These are phyloP conservation scores for Leptura quadrifasciata DNA, from an alignment of 2,888 invertebrate genomes.

Conservation along the genomic window DNA sequence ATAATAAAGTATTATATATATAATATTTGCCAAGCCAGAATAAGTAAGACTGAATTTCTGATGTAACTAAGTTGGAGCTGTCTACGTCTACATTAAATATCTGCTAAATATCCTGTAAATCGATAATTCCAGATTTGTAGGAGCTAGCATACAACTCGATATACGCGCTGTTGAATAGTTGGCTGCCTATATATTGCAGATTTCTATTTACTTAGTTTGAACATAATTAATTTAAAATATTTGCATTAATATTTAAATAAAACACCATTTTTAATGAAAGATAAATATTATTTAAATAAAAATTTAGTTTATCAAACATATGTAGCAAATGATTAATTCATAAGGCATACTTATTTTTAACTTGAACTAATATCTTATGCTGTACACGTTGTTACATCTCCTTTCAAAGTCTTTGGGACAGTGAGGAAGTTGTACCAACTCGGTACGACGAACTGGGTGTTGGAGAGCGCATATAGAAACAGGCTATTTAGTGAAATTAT, in stretches of 20 bases:
- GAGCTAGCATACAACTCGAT: not conserved
- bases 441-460: constrained; percentile 32
- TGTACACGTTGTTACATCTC: constrained; percentile 18
- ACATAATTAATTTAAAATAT: not conserved
- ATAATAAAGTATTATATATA: too few relatives aligned
- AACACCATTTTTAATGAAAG: constrained; percentile 3
- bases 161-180: not conserved
- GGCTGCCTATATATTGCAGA: not conserved
- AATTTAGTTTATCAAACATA: not conserved
- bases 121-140: too few relatives aligned
- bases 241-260: constrained; percentile 15
- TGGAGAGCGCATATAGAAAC: constrained; percentile 8
- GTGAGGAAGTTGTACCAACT: constrained; percentile 30
- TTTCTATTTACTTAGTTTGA: too few relatives aligned
- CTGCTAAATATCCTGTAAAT: too few relatives aligned
- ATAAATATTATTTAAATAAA: not conserved
- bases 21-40: too few relatives aligned
- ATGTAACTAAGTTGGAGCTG: too few relatives aligned
- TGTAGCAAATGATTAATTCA: constrained; percentile 17
- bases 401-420: constrained; percentile 25
- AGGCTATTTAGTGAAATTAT: constrained; percentile 30
- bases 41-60: too few relatives aligned
- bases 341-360: constrained; percentile 6
- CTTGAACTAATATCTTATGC: constrained; percentile 19
- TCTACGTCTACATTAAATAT: too few relatives aligned